These are phyloP conservation scores for Pteropus rufus DNA, from an alignment of 2,797 vertebrate species.

Conservation along the genomic window DNA sequence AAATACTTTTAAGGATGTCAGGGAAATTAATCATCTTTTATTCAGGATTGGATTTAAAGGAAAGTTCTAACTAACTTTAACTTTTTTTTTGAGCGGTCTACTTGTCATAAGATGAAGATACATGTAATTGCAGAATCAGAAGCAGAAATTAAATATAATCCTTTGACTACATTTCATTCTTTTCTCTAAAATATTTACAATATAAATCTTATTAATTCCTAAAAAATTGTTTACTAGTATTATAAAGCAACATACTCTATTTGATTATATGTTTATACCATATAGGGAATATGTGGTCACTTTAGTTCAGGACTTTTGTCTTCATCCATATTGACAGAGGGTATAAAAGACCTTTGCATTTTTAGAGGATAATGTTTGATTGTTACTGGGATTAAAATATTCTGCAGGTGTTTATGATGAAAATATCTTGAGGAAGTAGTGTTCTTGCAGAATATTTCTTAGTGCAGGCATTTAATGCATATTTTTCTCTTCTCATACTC, in stretches of 20 bases:
- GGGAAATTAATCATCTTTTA: background rate
- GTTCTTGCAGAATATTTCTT: background rate
- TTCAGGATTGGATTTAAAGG: background rate
- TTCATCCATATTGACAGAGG: background rate
- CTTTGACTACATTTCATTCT: background rate
- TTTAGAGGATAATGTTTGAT: background rate
- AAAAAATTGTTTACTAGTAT: background rate
- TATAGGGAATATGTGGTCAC: background rate
- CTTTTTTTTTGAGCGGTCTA: background rate
- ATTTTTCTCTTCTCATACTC: background rate
- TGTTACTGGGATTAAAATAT: background rate
- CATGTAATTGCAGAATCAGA: background rate
- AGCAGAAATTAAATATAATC: background rate
- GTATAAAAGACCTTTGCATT: background rate
- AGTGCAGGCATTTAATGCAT: background rate
- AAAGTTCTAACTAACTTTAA: background rate
- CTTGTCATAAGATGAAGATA: background rate
- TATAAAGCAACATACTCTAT: background rate
- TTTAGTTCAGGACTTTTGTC: background rate
- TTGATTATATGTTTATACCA: background rate
- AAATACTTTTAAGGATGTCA: background rate
- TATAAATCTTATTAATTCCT: background rate
- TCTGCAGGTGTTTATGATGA: background rate
- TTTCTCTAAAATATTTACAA: constrained; percentile 23
- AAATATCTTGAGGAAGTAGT: no score